Base-by-base conservation (phyloP, 1,140 invertebrate species). In the Scaptomyza hsui region DNA sequence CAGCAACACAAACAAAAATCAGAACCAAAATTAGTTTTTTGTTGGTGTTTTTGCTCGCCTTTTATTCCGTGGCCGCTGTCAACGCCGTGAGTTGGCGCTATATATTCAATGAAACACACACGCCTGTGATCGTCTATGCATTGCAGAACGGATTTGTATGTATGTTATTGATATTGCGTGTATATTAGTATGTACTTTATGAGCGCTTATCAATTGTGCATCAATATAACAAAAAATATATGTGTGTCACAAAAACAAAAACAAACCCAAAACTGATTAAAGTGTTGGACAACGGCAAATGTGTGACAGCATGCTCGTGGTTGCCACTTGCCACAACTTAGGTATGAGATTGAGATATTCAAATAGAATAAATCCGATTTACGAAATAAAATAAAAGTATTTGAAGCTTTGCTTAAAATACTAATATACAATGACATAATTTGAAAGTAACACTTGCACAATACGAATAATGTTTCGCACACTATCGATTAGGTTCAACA, bases 141-240 rank as follows among this genome's bases (percentile, higher is more conserved):
- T 72, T 52, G 64, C 49, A 72, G 48, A 68, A 55, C 55, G 53
- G 39, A 60, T 67, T 72, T 48, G 16, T 41, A 18, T 53, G 41
- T 51, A 39, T 59, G n/a, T 57, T 12, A 16, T 12, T 52, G 18
- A 7, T 48, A n/a, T 48, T 12, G n/a, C 37, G 39, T 53, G 16
- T 67, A 37, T 59, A n/a, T 39, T 37, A 24, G 39, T 53, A 42
- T 52, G 37, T 62, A 32, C 19, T 39, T 61, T 55, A 60, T 68
- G 32, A 24, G 7, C 42, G 41, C 70, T 72, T 72, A 72, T 72
- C 70, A 72, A 68, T 32, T 49, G 63, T 60, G 48, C 48, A 72
- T 68, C 63, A 72, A 72, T 72, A 72, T 68, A 72, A 56, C 49
- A 61, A 68, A 63, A 63, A 29, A 60, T 39, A 49, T 18, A 53